Base-by-base conservation (phyloP, 2,888 invertebrate species). In the Harpalus rufipes region DNA sequence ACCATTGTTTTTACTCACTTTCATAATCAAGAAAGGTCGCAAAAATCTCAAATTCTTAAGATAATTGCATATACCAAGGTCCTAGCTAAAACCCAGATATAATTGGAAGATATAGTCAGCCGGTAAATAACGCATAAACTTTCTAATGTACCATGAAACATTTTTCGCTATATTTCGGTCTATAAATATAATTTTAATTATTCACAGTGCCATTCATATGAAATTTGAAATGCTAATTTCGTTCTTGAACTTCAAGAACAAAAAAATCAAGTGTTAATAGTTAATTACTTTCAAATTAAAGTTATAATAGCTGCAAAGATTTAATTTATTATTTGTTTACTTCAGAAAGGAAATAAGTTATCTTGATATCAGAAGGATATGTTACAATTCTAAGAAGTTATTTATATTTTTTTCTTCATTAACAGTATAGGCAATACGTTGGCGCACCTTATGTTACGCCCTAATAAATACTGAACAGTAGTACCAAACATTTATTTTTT, bases 401-500 rank as follows among this genome's bases (percentile, higher is more conserved):
- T 12, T 25, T 25, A 63, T 12, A 63, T 5, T 12, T 51, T 12
- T 51, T 51, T 51, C 12, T 51, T 51, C 12, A 10, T 12, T 51
- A 51, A 32, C 5, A 0, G 32, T 32, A n/a, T n/a, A 32, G 5
- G 32, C 5, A 32, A 32, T 32, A 32, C 41, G 39, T n/a, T 68
- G 41, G 41, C 72, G 41, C 72, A 10, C 72, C 72, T 18, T 18
- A 74, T 6, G 72, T 41, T 44, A 14, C 41, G 44, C 44, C 72
- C 72, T 74, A 44, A 44, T 18, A 74, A 74, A 44, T 74, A 68
- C 68, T 10, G 14, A 18, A n/a, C 72, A 44, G 72, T 14, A 18
- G 72, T 74, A 44, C 44, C 44, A 74, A 68, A 74, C 72, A 74
- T 74, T 74, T 74, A 74, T 44, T 21, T 63, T 25, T 12, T 63